Conservation (phyloP, 2,113 vertebrate species). For the Leuciscus idus region DNA sequence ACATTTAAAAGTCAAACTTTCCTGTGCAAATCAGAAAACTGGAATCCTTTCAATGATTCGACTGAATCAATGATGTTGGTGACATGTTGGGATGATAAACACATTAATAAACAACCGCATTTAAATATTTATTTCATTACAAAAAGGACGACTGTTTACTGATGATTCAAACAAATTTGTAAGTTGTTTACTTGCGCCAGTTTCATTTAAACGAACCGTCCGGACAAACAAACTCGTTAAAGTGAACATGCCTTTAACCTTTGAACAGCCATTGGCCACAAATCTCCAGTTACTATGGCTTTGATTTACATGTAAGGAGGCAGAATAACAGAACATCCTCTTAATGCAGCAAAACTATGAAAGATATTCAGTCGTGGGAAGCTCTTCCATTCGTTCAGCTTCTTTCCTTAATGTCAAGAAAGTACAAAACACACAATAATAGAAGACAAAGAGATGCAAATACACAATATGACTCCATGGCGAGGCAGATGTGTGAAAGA, state of each 20-base stretch:
- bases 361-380: neutral
- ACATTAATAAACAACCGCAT: neutral
- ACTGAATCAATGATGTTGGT: neutral
- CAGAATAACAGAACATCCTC: neutral
- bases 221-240: neutral
- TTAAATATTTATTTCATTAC: neutral
- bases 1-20: neutral
- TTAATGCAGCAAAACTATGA: neutral
- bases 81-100: neutral
- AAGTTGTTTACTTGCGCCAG: neutral
- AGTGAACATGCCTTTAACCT: neutral
- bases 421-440: neutral
- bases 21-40: neutral
- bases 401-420: neutral
- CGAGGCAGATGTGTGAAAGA: neutral
- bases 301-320: neutral
- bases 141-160: neutral
- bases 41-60: neutral
- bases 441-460: neutral
- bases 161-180: neutral
- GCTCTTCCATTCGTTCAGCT: neutral
- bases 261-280: neutral
- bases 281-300: neutral
- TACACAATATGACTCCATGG: conserved; percentile 10
- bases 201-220: neutral